Conservation (phyloP, 2,797 vertebrate genomes). For the Mycteria americana region DNA sequence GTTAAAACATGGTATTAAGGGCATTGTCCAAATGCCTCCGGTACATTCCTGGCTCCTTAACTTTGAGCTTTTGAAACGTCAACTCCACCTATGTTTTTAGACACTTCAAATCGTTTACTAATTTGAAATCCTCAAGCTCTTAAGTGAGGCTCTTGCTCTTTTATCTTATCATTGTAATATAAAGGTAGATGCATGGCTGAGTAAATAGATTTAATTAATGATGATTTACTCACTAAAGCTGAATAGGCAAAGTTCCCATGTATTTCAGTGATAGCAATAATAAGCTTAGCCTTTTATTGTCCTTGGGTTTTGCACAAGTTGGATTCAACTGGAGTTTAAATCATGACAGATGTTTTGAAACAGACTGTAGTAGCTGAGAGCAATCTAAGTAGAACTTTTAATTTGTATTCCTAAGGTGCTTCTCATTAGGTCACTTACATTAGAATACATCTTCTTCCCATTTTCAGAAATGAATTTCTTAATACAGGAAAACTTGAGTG, state of each 20-base stretch:
- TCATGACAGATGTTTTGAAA: slow-evolving; percentile 1
- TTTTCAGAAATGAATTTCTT: neutral
- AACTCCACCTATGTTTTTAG: neutral
- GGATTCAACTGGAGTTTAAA: neutral
- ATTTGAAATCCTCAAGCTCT: neutral
- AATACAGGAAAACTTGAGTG: neutral
- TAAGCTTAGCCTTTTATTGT: neutral
- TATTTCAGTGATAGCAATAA: neutral
- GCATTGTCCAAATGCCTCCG: neutral
- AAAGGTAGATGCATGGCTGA: neutral
- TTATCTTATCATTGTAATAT: neutral
- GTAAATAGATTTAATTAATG: neutral
- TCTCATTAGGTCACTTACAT: neutral
- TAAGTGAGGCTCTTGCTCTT: neutral
- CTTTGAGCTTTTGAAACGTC: neutral
- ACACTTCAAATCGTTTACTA: neutral
- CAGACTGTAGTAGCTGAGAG: neutral
- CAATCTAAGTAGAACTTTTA: neutral
- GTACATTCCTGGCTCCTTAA: neutral
- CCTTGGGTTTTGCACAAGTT: neutral
- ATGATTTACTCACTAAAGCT: neutral
- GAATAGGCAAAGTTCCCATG: neutral
- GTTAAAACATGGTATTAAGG: neutral
- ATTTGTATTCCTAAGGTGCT: neutral
- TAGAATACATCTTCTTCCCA: neutral